Base-by-base conservation (phyloP, 2,113 vertebrate genomes). In the Macroglossus sobrinus region DNA sequence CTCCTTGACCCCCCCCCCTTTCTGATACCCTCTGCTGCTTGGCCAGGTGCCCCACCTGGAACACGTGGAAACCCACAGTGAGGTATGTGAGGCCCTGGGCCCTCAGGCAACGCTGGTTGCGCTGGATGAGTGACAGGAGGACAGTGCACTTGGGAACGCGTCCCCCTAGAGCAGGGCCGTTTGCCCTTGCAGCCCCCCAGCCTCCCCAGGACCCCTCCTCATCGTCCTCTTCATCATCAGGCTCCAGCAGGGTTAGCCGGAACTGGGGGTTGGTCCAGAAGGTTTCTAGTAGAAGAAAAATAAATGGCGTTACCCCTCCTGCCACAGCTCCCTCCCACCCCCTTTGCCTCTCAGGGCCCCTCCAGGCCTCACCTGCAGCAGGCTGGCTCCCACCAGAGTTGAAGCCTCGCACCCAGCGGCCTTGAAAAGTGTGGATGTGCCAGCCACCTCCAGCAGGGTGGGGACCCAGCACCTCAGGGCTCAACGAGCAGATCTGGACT, bases 221-320 rank as follows among this genome's bases (percentile, higher is more conserved):
- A 0, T 94, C 93, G 0, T 92, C 68, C 0, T 97, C 97, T 1
- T 97, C 94, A 12, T 97, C 95, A 3, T 98, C 98, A 0, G 98
- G 97, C 50, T 98, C 98, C 82, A 95, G 91, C 92, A 98, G 96
- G 0, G 93, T 96, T 55, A 98, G 93, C 21, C 95, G 93, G 86
- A 97, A 98, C 96, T 98, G 98, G 50, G 98, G 98, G 69, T 98
- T 98, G 74, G 96, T 98, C 98, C 98, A 98, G 95, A 98, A 98
- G 35, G 95, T 97, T 35, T 91, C 98, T 98, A 47, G 8, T 2
- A 19, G 22, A 35, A 14, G 30, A 85, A 57, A 40, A 33, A 71
- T 47, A 30, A 14, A 19, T 3, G 21, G 63, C 68, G 40, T 33
- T 19, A 24, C 7, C 14, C 4, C 5, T 24, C 30, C 63, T 30